phyloP scores from a whole-genome alignment of 2,113 vertebrate genomes.

The Accipiter cooperii region DNA sequence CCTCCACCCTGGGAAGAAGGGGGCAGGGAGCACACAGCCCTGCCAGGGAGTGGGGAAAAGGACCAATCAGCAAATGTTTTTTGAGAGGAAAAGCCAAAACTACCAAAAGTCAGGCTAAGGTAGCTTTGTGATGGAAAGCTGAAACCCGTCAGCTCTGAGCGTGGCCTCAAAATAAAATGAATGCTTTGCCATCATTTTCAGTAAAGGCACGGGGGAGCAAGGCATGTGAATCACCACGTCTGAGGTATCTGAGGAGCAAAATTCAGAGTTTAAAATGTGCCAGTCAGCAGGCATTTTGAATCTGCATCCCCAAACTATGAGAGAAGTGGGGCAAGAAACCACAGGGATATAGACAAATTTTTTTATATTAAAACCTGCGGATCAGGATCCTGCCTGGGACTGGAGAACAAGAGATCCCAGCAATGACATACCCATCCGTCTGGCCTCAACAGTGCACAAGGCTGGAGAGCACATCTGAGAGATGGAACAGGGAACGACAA shows the following conservation, averaged over 20 bases:
- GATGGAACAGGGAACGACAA: accelerated
- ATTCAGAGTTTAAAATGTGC: background rate
- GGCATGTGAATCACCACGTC: background rate
- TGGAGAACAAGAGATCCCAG: background rate
- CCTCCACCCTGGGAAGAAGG: background rate
- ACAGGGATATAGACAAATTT: background rate
- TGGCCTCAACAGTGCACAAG: background rate
- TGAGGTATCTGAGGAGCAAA: background rate
- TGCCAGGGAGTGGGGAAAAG: background rate
- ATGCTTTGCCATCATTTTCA: background rate
- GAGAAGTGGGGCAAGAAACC: background rate
- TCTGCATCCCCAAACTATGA: background rate
- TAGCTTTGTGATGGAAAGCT: background rate
- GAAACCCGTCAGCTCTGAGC: background rate
- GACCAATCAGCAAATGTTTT: background rate
- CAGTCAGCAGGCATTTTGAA: background rate
- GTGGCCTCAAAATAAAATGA: background rate
- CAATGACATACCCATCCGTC: background rate
- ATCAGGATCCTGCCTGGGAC: background rate
- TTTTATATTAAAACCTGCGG: background rate
- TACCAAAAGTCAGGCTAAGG: background rate
- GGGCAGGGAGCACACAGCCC: background rate
- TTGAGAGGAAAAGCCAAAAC: background rate
- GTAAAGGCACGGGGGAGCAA: background rate
- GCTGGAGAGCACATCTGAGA: background rate